These are phyloP conservation scores for Parthenolecanium corni DNA, from an alignment of 2,888 invertebrate genomes.

Conservation along the genomic window DNA sequence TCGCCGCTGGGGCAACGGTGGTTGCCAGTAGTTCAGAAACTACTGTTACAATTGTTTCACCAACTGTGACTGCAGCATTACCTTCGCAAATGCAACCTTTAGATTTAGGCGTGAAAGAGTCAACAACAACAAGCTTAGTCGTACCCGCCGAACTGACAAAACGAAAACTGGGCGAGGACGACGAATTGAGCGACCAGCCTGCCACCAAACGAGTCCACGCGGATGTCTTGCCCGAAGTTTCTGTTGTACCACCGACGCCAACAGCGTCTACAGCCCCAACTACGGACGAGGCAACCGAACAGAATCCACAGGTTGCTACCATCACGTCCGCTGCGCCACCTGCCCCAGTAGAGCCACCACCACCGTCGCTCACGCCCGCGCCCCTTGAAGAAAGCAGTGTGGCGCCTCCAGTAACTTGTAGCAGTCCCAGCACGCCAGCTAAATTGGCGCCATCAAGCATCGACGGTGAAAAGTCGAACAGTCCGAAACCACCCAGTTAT, in stretches of 20 bases:
- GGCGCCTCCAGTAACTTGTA: constrained; percentile 1
- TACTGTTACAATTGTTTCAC: constrained; percentile 34
- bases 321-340: neutral
- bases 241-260: neutral
- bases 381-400: constrained; percentile 2
- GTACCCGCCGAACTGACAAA: neutral
- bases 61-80: constrained; percentile 4
- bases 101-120: constrained; percentile 52
- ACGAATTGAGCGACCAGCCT: neutral
- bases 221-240: neutral
- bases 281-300: constrained; percentile 37
- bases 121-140: neutral
- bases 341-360: constrained; percentile 37
- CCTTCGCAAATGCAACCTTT: constrained; percentile 59
- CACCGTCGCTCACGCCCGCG: constrained; percentile 30
- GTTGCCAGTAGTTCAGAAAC: constrained; percentile 37
- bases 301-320: constrained; percentile 31
- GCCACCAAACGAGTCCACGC: neutral
- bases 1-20: neutral
- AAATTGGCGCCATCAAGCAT: neutral
- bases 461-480: constrained; percentile 23
- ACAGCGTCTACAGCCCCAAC: neutral
- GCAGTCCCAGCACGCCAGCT: constrained; percentile 13
- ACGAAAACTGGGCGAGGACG: neutral
- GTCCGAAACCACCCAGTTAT: constrained; percentile 12